phyloP scores from a whole-genome alignment of 1,140 invertebrate genomes.

The Ctenoplectra terminalis region DNA sequence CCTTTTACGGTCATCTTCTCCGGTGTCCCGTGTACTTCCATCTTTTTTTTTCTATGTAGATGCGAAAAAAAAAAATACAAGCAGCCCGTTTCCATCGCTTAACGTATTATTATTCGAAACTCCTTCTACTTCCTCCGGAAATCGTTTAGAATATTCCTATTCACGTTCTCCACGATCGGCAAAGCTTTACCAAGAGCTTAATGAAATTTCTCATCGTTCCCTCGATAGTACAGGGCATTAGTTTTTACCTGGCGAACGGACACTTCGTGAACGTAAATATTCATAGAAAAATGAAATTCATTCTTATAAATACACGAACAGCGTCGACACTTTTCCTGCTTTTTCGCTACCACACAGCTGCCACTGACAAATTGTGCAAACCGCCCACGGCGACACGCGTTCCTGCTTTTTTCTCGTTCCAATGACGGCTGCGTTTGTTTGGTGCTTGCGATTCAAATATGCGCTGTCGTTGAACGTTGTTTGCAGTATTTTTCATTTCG shows the following conservation, averaged over 20 bases:
- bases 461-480: not conserved
- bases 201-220: not conserved
- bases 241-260: too few species aligned
- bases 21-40: not conserved
- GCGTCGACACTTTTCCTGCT: not conserved
- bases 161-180: not conserved
- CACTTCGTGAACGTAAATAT: too few species aligned
- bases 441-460: not conserved
- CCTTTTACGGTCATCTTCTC: conserved; percentile 24
- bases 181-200: too few species aligned
- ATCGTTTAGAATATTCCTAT: not conserved
- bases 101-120: too few species aligned
- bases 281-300: conserved; percentile 23
- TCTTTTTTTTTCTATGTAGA: not conserved
- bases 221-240: too few species aligned
- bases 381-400: conserved; percentile 31
- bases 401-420: not conserved
- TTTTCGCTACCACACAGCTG: not conserved
- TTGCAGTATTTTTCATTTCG: not conserved
- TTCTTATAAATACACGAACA: not conserved
- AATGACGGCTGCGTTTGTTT: conserved; percentile 14
- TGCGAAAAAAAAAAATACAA: not conserved
- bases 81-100: too few species aligned
- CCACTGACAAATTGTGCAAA: conserved; percentile 55
- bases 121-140: too few species aligned